Evolutionary conservation across 2,888 invertebrate genomes (phyloP), one percentile per base, ranked within the genome.

Genomic region (Tetanocera ferruginea): DNA sequence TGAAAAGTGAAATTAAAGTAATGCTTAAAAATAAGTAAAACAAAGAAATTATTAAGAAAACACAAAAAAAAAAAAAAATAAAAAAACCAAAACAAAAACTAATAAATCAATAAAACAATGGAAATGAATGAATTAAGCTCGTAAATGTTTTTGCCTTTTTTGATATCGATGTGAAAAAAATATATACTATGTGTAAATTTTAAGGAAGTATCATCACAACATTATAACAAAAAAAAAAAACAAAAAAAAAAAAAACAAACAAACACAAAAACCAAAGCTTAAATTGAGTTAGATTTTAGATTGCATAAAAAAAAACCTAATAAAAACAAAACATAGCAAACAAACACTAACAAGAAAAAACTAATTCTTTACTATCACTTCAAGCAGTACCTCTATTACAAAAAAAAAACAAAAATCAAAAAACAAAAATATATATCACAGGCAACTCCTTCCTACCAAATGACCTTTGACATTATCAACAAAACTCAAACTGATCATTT

Each of bases 371-470:
- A 72, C 37, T 72, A 60, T 72, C 72, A 57, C 23, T 72, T 72
- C 43, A 23, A 72, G 31, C 57, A 72, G 72, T 72, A 72, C 72
- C 72, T 72, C 72, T 60, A 25, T 28, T 19, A 69, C 17, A 70
- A 70, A 43, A 11, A 37, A 23, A 17, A 31, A 3, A 6, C 25
- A 25, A 31, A 17, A 66, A 31, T n/a, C 11, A 66, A 70, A 49
- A 55, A 62, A 76, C 1, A 57, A 76, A 23, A 62, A 49, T 25
- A 31, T 57, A 49, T 37, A 69, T 43, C 74, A 51, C 34, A 74
- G 51, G 67, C 55, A 67, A 76, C 34, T 76, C 69, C 76, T 69
- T 76, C 76, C 76, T 76, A 76, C 52, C 76, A 76, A 76, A 64
- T 55, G 51, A 57, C 67, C 69, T 57, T 57, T 37, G 57, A 69